Conservation (phyloP, 1,140 invertebrate species). For the Eciton burchellii region DNA sequence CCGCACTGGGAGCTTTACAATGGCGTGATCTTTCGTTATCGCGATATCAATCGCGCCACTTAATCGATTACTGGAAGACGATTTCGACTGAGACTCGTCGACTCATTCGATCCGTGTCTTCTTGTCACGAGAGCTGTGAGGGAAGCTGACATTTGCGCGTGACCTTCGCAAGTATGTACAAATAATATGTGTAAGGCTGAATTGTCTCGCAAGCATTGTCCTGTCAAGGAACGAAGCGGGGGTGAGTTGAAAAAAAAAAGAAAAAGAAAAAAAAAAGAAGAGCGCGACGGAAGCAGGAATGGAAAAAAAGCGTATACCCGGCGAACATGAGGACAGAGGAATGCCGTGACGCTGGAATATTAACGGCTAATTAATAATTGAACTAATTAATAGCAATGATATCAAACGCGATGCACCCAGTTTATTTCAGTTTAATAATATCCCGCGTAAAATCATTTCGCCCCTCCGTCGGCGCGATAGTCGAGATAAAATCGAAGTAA, state of each 20-base stretch:
- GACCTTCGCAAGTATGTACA: background rate
- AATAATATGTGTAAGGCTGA: background rate
- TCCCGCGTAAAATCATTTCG: conserved; percentile 5
- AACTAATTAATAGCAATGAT: conserved; percentile 56
- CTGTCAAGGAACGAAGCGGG: background rate
- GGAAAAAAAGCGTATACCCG: conserved; percentile 49
- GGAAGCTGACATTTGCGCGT: no score
- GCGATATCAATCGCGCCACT: background rate
- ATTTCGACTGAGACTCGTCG: background rate
- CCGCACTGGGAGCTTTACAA: no score
- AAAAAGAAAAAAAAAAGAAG: conserved; percentile 45
- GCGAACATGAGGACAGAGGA: conserved; percentile 30
- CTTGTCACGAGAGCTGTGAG: background rate
- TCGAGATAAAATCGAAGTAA: conserved; percentile 7
- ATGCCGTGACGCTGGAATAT: conserved; percentile 40
- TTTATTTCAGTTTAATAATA: conserved; percentile 44
- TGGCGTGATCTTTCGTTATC: background rate
- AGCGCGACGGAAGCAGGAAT: conserved; percentile 18
- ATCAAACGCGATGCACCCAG: conserved; percentile 22
- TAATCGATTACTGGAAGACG: background rate
- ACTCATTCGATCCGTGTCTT: background rate
- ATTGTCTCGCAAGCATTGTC: background rate
- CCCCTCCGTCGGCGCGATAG: background rate
- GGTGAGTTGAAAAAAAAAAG: conserved; percentile 24
- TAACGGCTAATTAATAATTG: conserved; percentile 59